A percentile compares a stretch with the other conserved stretches of the same genome.
phyloP scores from a whole-genome alignment of 2,888 invertebrate species.

The Athetis lepigone region DNA sequence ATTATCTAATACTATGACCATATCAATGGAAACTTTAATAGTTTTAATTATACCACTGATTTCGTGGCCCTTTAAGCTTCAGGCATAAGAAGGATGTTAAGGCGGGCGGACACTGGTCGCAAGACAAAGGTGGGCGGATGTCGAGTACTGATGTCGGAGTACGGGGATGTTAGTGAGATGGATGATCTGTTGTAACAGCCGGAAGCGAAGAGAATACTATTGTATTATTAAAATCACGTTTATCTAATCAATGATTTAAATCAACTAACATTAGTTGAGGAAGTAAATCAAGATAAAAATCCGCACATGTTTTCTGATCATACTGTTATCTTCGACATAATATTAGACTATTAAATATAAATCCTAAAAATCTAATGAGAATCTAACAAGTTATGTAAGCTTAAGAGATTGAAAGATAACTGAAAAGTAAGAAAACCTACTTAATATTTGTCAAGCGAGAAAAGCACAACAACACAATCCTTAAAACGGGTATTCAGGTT shows the following conservation, averaged over 20 bases:
- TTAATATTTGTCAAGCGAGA: too few species aligned
- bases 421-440: too few species aligned
- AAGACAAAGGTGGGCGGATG: conserved; percentile 50
- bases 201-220: background rate
- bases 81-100: conserved; percentile 31
- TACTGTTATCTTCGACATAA: too few species aligned
- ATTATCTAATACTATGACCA: too few species aligned
- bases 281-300: background rate
- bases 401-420: too few species aligned
- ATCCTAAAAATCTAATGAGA: too few species aligned
- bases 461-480: too few species aligned
- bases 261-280: background rate
- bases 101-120: conserved; percentile 53
- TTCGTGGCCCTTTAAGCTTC: conserved; percentile 49
- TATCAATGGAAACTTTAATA: background rate
- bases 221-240: too few species aligned
- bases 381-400: too few species aligned
- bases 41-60: background rate
- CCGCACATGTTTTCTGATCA: background rate
- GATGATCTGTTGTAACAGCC: background rate
- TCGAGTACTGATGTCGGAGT: conserved; percentile 34
- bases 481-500: too few species aligned
- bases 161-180: conserved; percentile 10
- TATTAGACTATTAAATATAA: too few species aligned
- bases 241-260: too few species aligned